Evolutionary conservation across 2,113 vertebrate genomes (phyloP).

Genomic region (Sceloporus tristichus): DNA sequence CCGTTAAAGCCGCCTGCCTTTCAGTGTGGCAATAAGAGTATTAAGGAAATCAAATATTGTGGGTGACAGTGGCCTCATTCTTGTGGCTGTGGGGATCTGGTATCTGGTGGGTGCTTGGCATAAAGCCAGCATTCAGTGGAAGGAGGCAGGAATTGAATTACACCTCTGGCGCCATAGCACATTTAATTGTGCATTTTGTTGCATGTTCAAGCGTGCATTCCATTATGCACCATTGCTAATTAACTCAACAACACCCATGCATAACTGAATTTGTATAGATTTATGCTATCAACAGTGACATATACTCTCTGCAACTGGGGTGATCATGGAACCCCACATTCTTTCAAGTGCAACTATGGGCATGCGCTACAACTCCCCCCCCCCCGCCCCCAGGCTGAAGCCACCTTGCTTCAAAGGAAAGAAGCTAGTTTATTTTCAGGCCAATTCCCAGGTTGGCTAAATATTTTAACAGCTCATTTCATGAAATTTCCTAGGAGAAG

Average conservation of each 20-base stretch:
- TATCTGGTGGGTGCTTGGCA: too few species aligned
- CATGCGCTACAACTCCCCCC: not conserved
- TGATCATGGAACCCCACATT: too few species aligned
- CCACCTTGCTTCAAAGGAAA: not conserved
- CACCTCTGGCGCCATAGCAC: too few species aligned
- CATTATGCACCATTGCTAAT: too few species aligned
- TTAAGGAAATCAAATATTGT: not conserved
- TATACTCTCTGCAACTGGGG: too few species aligned
- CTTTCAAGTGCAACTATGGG: too few species aligned
- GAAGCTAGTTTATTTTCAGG: not conserved
- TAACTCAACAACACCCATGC: not conserved
- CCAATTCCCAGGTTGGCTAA: not conserved
- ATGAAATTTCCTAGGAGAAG: not conserved
- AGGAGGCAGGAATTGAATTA: too few species aligned
- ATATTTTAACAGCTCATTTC: conserved; percentile 8
- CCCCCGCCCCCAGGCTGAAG: not conserved
- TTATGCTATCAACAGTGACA: too few species aligned
- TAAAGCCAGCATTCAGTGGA: too few species aligned
- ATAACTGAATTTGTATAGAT: too few species aligned
- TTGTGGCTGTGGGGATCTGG: not conserved
- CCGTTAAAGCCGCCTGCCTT: not conserved
- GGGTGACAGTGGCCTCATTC: not conserved
- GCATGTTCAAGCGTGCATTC: too few species aligned
- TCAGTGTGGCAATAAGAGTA: not conserved
- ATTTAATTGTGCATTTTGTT: too few species aligned